phyloP scores from a whole-genome alignment of 2,113 vertebrate species.

The Seriola rivoliana region DNA sequence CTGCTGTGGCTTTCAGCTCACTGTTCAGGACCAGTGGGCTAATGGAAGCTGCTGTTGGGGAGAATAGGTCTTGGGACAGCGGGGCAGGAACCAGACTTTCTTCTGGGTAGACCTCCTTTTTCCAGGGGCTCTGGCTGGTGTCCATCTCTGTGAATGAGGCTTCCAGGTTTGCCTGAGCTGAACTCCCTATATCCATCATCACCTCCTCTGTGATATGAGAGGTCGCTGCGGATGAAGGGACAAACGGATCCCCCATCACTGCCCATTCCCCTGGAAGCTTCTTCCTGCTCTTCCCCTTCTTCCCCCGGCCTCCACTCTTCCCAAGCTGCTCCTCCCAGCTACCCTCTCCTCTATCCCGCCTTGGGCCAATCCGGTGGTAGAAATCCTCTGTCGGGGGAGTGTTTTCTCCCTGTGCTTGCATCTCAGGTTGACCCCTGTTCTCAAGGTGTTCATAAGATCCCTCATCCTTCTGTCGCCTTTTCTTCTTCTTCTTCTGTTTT shows the following conservation, averaged over 20 bases:
- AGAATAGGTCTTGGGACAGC: constrained; percentile 72
- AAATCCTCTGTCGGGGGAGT: constrained; percentile 54
- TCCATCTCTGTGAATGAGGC: constrained; percentile 39
- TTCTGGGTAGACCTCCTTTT: constrained; percentile 56
- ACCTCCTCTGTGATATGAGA: constrained; percentile 47
- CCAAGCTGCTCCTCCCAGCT: constrained; percentile 82
- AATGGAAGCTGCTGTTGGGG: constrained; percentile 46
- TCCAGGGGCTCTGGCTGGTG: constrained; percentile 44
- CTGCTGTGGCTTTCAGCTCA: constrained; percentile 77
- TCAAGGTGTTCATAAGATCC: constrained; percentile 65
- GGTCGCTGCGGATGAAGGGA: constrained; percentile 46
- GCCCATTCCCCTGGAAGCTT: constrained; percentile 87
- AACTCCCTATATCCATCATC: constrained; percentile 57
- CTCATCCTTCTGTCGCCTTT: constrained; percentile 82
- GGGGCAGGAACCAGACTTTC: constrained; percentile 64
- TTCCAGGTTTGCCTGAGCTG: constrained; percentile 25
- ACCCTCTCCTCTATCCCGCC: constrained; percentile 68
- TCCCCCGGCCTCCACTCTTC: constrained; percentile 77
- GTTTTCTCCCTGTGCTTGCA: constrained; percentile 66
- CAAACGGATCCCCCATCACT: constrained; percentile 71
- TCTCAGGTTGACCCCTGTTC: constrained; percentile 54
- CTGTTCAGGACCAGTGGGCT: constrained; percentile 70
- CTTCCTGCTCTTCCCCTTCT: constrained; percentile 84
- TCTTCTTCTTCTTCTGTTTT: constrained; percentile 87
- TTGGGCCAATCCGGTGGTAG: constrained; percentile 72